These are phyloP conservation scores for Ameiurus melas DNA, from an alignment of 2,113 vertebrate species.

Conservation along the genomic window DNA sequence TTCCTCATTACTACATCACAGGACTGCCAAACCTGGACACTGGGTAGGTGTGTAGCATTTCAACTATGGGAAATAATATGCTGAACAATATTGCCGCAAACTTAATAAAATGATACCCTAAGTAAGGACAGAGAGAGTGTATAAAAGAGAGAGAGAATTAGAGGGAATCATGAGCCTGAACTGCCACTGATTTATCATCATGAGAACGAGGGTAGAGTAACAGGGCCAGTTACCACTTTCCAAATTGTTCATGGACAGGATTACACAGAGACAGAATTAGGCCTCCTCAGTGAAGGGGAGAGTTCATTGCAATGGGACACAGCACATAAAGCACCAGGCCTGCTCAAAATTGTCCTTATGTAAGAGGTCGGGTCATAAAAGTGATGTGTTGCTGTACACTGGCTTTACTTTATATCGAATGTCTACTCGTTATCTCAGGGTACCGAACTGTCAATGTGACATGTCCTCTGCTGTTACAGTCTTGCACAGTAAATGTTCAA, in stretches of 20 bases:
- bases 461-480: slow-evolving; percentile 4
- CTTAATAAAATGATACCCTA: slow-evolving; percentile 9
- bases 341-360: not conserved
- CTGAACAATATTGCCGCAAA: not conserved
- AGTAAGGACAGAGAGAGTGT: not conserved
- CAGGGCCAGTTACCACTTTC: slow-evolving; percentile 28
- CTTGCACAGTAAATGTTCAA: slow-evolving; percentile 29
- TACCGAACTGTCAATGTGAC: slow-evolving; percentile 13
- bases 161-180: not conserved
- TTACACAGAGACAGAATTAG: slow-evolving; percentile 21
- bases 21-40: slow-evolving; percentile 23
- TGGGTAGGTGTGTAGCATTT: slow-evolving; percentile 22
- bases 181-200: not conserved
- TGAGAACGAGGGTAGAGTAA: slow-evolving; percentile 4
- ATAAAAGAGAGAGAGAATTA: not conserved
- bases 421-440: not conserved
- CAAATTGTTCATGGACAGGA: slow-evolving; percentile 17
- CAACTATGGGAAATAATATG: not conserved
- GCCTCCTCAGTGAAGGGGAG: slow-evolving; percentile 11
- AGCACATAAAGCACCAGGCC: not conserved
- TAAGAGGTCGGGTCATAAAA: slow-evolving; percentile 21
- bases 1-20: slow-evolving; percentile 4
- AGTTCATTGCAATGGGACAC: slow-evolving; percentile 26
- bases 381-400: slow-evolving; percentile 28
- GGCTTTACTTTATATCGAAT: not conserved